Percentiles rank a stretch among this genome's conserved stretches.
phyloP scores from a whole-genome alignment of 2,113 vertebrate genomes.

The Uria lomvia region DNA sequence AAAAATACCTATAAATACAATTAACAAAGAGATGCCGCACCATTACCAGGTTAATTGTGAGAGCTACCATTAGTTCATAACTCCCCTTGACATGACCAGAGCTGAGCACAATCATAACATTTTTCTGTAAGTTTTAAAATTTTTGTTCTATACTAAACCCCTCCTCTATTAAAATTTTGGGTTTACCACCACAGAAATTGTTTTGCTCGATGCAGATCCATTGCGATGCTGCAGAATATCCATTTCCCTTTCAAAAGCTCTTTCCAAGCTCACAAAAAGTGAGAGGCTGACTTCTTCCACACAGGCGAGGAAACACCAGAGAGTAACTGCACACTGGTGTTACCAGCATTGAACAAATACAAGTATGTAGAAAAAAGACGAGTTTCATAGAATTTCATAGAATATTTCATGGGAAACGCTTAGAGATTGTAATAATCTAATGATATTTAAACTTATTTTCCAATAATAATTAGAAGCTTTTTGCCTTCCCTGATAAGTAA shows the following conservation, averaged over 20 bases:
- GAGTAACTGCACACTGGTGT: accelerated
- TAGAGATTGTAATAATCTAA: neutral
- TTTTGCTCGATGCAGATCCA: accelerated
- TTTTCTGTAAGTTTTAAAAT: neutral
- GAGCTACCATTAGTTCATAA: too few species aligned
- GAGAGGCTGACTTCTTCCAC: neutral
- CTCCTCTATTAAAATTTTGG: neutral
- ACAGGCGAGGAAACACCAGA: neutral
- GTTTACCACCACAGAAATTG: neutral
- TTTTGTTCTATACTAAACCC: neutral
- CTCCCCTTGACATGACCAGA: neutral
- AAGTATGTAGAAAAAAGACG: neutral
- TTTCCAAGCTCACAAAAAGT: neutral
- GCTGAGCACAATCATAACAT: neutral
- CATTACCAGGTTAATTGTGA: neutral
- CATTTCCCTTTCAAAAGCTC: neutral
- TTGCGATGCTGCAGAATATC: neutral
- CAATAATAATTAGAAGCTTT: neutral
- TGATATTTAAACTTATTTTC: neutral
- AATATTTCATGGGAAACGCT: neutral
- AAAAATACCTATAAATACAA: neutral
- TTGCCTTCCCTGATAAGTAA: neutral
- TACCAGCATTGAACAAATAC: neutral
- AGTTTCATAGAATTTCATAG: neutral
- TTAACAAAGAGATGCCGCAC: neutral